phyloP scores from a whole-genome alignment of 2,797 vertebrate genomes.

The Limnodromus scolopaceus region DNA sequence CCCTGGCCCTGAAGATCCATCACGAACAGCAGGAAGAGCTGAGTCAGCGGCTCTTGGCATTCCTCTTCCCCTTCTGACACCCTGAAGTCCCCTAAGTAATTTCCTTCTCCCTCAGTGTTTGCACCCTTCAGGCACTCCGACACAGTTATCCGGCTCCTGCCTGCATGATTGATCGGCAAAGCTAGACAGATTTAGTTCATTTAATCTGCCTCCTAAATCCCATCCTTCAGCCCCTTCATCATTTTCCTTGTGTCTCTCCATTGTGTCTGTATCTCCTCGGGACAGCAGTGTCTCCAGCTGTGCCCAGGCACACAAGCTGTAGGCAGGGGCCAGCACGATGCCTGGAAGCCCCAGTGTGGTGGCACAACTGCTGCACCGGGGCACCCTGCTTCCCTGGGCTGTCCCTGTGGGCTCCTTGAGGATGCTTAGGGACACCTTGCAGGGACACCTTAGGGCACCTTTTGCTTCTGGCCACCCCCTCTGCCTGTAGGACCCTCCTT shows the following conservation, averaged over 20 bases:
- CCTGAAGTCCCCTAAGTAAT: neutral
- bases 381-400: rapidly evolving
- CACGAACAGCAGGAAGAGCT: neutral
- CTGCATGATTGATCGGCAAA: constrained; percentile 16
- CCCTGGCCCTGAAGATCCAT: neutral
- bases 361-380: rapidly evolving
- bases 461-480: neutral
- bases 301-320: neutral
- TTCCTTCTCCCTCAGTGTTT: neutral
- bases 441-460: rapidly evolving
- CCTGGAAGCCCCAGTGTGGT: neutral
- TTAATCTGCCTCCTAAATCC: constrained; percentile 43
- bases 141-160: constrained; percentile 7
- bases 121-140: neutral
- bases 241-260: neutral
- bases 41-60: neutral
- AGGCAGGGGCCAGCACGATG: rapidly evolving
- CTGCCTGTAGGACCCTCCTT: neutral
- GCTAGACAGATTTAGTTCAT: constrained; percentile 58
- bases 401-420: neutral
- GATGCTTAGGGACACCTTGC: neutral
- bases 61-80: neutral
- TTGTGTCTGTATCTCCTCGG: neutral
- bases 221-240: constrained; percentile 30
- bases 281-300: neutral